These are phyloP conservation scores for Trachelus stipa DNA, from an alignment of 2,888 invertebrate genomes.

Conservation along the genomic window DNA sequence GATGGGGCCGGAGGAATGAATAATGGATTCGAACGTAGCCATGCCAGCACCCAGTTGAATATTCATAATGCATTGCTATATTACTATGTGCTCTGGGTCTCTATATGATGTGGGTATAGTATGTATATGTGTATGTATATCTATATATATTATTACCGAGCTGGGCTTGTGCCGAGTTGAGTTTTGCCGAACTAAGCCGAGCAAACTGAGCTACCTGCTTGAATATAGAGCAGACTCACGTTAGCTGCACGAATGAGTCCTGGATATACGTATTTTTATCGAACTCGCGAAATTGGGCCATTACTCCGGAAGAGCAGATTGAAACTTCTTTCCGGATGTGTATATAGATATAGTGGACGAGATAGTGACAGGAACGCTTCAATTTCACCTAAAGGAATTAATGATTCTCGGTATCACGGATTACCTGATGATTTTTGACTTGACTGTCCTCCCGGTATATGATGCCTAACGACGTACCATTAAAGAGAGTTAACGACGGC, in stretches of 20 bases:
- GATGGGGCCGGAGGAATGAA: constrained; percentile 60
- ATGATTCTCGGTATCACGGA: constrained; percentile 39
- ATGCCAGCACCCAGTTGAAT: constrained; percentile 58
- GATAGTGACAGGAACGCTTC: neutral
- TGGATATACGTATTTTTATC: constrained; percentile 37
- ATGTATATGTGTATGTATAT: too few relatives aligned
- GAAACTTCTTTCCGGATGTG: constrained; percentile 28
- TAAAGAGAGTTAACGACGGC: constrained; percentile 60
- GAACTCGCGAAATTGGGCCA: constrained; percentile 43
- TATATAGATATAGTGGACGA: neutral
- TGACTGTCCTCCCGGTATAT: constrained; percentile 40
- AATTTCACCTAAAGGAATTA: constrained; percentile 28
- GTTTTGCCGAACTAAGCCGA: neutral
- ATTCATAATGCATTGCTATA: constrained; percentile 53
- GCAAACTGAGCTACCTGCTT: constrained; percentile 38
- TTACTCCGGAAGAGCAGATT: constrained; percentile 32
- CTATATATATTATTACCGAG: neutral
- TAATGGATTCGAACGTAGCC: constrained; percentile 64
- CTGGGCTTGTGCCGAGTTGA: neutral
- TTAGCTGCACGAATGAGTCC: constrained; percentile 6
- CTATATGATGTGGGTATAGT: neutral
- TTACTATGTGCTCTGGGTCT: constrained; percentile 2
- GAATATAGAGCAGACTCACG: constrained; percentile 43
- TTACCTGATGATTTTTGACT: constrained; percentile 33
- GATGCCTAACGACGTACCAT: constrained; percentile 59